A percentile compares a stretch with the other conserved stretches of the same genome.
phyloP scores from a whole-genome alignment of 1,140 invertebrate species.

The Protaetia brevitarsis region DNA sequence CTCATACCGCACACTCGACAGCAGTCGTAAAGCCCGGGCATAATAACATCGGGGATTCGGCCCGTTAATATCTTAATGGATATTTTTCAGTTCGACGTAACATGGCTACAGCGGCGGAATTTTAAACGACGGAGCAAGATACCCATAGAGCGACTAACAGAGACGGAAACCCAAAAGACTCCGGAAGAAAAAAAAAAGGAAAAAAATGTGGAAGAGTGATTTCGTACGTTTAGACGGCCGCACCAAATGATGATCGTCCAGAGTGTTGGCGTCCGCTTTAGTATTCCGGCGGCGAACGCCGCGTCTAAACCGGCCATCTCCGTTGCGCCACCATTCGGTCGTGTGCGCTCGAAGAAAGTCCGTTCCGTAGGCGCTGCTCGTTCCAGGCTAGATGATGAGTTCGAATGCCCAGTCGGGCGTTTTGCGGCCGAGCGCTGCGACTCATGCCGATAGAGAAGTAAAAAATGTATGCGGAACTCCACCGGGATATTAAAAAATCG shows the following conservation, averaged over 20 bases:
- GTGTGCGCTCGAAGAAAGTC: too few relatives aligned
- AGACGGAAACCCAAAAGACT: background rate
- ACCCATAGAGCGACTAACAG: background rate
- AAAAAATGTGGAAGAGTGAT: background rate
- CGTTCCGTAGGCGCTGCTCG: background rate
- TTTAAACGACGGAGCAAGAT: background rate
- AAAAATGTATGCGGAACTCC: constrained; percentile 9
- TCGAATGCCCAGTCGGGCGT: constrained; percentile 2
- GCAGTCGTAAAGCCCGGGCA: background rate
- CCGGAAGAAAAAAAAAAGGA: background rate
- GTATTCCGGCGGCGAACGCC: background rate
- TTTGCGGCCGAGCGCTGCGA: background rate
- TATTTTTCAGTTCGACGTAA: constrained; percentile 18
- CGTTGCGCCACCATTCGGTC: background rate
- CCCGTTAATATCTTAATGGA: constrained; percentile 20
- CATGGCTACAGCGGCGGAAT: background rate
- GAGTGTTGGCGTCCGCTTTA: background rate
- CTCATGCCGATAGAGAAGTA: background rate
- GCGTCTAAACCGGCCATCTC: background rate
- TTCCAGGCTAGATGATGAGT: background rate
- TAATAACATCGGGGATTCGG: constrained; percentile 9
- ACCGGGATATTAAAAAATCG: too few relatives aligned
- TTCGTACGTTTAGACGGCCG: background rate
- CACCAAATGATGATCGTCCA: background rate
- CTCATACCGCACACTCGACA: background rate